These are phyloP conservation scores for Megamerina dolium DNA, from an alignment of 2,888 invertebrate genomes.

Conservation along the genomic window DNA sequence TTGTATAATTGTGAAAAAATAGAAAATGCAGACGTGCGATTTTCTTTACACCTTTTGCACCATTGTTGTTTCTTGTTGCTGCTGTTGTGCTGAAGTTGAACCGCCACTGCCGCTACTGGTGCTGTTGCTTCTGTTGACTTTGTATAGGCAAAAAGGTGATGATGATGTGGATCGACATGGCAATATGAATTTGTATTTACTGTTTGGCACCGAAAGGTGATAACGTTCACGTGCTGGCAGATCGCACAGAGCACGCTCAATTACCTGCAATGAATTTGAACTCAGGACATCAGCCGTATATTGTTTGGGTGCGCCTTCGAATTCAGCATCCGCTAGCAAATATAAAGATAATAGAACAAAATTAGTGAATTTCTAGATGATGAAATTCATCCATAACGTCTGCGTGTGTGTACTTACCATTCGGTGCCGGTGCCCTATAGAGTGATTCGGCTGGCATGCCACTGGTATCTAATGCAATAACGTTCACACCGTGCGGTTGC, in stretches of 20 bases:
- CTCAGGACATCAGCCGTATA: conserved; percentile 61
- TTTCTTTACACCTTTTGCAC: too few species aligned
- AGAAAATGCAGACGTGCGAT: too few species aligned
- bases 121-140: too few species aligned
- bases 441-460: conserved; percentile 61
- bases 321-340: conserved; percentile 36
- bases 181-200: conserved; percentile 48
- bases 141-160: too few species aligned
- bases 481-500: conserved; percentile 64
- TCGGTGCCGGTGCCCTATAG: conserved; percentile 59
- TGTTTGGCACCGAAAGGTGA: conserved; percentile 40
- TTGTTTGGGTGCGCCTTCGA: conserved; percentile 58
- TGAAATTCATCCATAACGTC: conserved; percentile 4
- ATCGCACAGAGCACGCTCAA: conserved; percentile 59
- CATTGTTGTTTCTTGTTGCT: too few species aligned
- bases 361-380: background rate
- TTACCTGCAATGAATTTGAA: conserved; percentile 55
- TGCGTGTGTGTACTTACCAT: conserved; percentile 41
- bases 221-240: conserved; percentile 54
- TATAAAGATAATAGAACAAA: conserved; percentile 2
- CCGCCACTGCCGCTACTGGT: too few species aligned
- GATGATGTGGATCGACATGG: conserved; percentile 50
- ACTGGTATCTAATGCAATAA: conserved; percentile 69
- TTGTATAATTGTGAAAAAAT: too few species aligned
- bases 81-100: too few species aligned